Base-by-base conservation (phyloP, 2,113 vertebrate species). In the Cyprinodon brontotheroides region DNA sequence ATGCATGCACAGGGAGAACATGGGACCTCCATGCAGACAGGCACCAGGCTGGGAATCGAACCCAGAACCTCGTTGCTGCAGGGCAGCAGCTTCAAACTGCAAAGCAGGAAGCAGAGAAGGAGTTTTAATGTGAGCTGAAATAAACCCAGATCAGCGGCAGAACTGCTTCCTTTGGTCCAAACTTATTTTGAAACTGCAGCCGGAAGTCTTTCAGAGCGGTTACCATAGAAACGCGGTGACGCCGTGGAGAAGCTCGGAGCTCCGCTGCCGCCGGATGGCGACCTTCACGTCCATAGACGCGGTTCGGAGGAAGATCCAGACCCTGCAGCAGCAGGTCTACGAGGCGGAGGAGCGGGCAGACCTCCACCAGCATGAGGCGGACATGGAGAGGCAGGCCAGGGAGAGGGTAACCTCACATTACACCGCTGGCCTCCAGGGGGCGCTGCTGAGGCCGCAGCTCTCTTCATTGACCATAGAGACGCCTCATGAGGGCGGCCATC, bases 301-400 rank as follows among this genome's bases (percentile, higher is more conserved):
- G 1, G 95, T 97, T 70, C 94, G 95, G 47, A 94, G 92, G 74
- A 97, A 96, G 83, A 96, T 97, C 64, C 94, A 95, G 87, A 92
- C 61, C 0, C 91, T 97, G 82, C 96, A 97, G 86, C 95, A 95
- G 70, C 93, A 89, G 72, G 95, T 93, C 12, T 93, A 94, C 53
- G 94, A 96, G 53, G 95, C 95, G 6, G 95, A 96, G 85, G 95
- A 95, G 12, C 92, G 93, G 3, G 95, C 94, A n/a, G 94, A 94
- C 47, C 39, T 84, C 40, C 87, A 96, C 63, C 95, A 95, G 89
- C 80, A 76, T 64, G 94, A 96, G 87, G 92, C 92, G 78, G 94
- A 95, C 87, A 69, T 63, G 53, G 95, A 96, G 90, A 88, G 94
- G 69, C 92, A 94, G 85, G 92, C 91, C 89, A 79, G 95, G 41